Evolutionary conservation across 2,113 vertebrate genomes (phyloP), one percentile per base, ranked within the genome.

Genomic region (Callocephalon fimbriatum): DNA sequence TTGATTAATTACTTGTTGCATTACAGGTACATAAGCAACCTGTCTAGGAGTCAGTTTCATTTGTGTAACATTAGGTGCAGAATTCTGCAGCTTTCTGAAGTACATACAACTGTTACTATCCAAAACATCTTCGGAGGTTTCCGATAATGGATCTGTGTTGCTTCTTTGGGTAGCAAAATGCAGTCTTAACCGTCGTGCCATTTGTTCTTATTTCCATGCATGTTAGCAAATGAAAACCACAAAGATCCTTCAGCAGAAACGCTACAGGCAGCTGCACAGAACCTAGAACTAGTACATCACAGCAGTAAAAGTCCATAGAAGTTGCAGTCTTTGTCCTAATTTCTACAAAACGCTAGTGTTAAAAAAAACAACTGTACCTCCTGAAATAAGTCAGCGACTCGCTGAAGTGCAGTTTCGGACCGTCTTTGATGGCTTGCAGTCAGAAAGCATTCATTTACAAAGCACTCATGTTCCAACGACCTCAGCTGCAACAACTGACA

Each of bases 151-250:
- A 95, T 99, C 99, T 16, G 99, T 99, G 98, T 98, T 99, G 96
- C 99, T 99, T 98, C 99, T 99, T 95, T 98, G 98, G 76, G 99
- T 97, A 96, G 99, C 99, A 96, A 99, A 99, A 97, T 99, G 99
- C 98, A 99, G 97, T 98, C 99, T 99, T 97, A 99, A 98, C 97
- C 98, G 98, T 82, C 98, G 98, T 96, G 99, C 99, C 99, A 99
- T 99, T 98, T 98, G 98, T 98, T 98, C 98, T 99, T 98, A 98
- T 98, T 98, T 98, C 98, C 98, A 98, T 79, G 98, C 98, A 98
- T 98, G 96, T 98, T 97, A 97, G 88, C 91, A 95, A 94, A 97
- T 56, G 85, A 96, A 90, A 98, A 90, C 97, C 98, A 98, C 98
- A 98, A 97, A 96, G 88, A 93, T 93, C 94, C 88, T 96, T 91